Evolutionary conservation across 2,113 vertebrate genomes (phyloP), one percentile per base, ranked within the genome.

Genomic region (Cebidichthys violaceus): DNA sequence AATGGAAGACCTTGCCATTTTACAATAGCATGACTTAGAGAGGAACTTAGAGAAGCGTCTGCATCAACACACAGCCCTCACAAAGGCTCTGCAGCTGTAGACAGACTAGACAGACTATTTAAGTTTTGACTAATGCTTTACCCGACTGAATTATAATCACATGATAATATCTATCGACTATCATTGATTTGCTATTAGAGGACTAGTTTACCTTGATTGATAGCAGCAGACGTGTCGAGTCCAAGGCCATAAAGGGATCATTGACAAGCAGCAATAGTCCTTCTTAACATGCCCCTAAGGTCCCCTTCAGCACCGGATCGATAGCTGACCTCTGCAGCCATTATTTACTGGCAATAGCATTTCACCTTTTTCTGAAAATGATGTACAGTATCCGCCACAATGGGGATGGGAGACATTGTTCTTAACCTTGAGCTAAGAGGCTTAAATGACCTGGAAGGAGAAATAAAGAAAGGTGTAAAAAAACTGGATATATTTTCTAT

Each of bases 161-260:
- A 85, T 90, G 88, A 91, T 93, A 91, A 93, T 91, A 88, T 93
- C 80, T 88, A 95, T 94, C 78, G 92, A 93, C 72, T 75, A 4
- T 41, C 72, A 92, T 92, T 81, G 92, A 94, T 93, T 93, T 92
- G 85, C 90, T 89, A 92, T 93, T 93, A 92, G 85, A 84, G 70
- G 86, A 79, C 91, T 93, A 88, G 93, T 94, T 94, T 93, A 94
- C 84, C 85, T 85, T 92, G 89, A 94, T 93, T 89, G 71, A 89
- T 88, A 67, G 83, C 57, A 10, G 43, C 69, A 82, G 33, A 84
- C 59, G 85, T 88, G 86, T 87, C 88, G 86, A 91, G 89, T 89
- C 89, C 82, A 82, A 74, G 85, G 91, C 90, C 90, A 92, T 93
- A 92, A 93, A 90, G 86, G 88, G 88, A 92, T 93, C 92, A 94